Percentiles rank a stretch among this genome's conserved stretches.
Evolutionary conservation across 2,113 vertebrate species (phyloP).

Genomic region (Sinosuthora webbiana): DNA sequence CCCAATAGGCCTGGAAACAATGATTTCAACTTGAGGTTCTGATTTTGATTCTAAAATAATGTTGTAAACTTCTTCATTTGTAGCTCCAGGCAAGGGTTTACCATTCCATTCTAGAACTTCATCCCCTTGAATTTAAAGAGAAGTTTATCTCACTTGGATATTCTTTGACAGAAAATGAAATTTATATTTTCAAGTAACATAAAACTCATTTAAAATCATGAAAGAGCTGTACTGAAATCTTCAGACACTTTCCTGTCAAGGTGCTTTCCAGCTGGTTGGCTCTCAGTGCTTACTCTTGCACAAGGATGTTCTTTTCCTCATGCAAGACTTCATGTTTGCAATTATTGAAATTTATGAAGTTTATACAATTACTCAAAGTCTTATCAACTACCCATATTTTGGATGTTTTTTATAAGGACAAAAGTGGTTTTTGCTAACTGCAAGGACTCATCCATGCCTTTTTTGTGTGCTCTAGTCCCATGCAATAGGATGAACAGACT

Average conservation of each 20-base stretch:
- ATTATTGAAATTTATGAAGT: not conserved
- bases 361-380: not conserved
- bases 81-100: slow-evolving; percentile 95
- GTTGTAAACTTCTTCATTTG: slow-evolving; percentile 99
- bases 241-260: not conserved
- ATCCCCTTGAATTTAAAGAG: slow-evolving; percentile 87
- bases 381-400: not conserved
- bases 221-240: not conserved
- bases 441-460: not conserved
- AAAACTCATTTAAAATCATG: not conserved
- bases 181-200: not conserved
- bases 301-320: not conserved
- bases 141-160: slow-evolving; percentile 63
- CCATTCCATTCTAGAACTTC: slow-evolving; percentile 99
- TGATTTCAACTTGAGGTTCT: slow-evolving; percentile 98
- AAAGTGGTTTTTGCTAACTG: not conserved
- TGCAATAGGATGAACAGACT: not conserved
- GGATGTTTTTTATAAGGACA: not conserved
- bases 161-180: slow-evolving; percentile 26
- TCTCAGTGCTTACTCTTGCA: not conserved
- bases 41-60: slow-evolving; percentile 99
- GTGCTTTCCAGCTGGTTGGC: not conserved
- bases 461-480: not conserved
- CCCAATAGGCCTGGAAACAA: slow-evolving; percentile 98
- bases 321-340: not conserved